Base-by-base conservation (phyloP, 2,797 vertebrate species). In the Poecile montanus region DNA sequence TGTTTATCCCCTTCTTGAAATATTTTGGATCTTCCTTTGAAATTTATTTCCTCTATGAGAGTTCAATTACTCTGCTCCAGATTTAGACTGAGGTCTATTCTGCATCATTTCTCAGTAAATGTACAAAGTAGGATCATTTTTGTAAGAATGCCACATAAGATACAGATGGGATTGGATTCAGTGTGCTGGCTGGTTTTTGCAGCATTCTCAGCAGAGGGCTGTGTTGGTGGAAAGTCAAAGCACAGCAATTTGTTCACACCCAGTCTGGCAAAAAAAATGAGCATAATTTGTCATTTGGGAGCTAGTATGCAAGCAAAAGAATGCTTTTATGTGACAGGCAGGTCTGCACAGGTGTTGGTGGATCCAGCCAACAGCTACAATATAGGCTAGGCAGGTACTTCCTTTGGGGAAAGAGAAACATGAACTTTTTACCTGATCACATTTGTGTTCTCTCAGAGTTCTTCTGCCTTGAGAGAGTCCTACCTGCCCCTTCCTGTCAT, bases 11-110 rank as follows among this genome's bases (percentile, higher is more conserved):
- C 72, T 73, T 93, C 57, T 58, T 79, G 86, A 62, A 51, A 30
- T 85, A 50, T 81, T 96, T 91, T 97, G 78, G 45, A 89, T 87
- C 61, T 51, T 91, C 32, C 42, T 81, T 36, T 83, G 71, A 81
- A 93, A 62, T 66, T 68, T 10, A 26, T 85, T 94, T 94, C 36
- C 72, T 96, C 10, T 77, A 3, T 67, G 77, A 85, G 85, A 92
- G 38, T 80, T 88, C 79, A 92, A 19, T 74, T 93, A 86, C 51
- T 83, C 54, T 42, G 6, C 32, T 77, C 53, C 22, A 61, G 38
- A 48, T 70, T 84, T 87, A 79, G 44, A 67, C 36, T 27, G 50
- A 27, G 29, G 16, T 56, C 56, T 87, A 9, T 71, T 73, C 68
- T 58, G 32, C 4, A 1, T 89, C 0, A 48, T 83, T 92, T 68